A percentile compares a stretch with the other conserved stretches of the same genome.
Evolutionary conservation across 2,113 vertebrate species (phyloP).

Genomic region (Plectropomus leopardus): DNA sequence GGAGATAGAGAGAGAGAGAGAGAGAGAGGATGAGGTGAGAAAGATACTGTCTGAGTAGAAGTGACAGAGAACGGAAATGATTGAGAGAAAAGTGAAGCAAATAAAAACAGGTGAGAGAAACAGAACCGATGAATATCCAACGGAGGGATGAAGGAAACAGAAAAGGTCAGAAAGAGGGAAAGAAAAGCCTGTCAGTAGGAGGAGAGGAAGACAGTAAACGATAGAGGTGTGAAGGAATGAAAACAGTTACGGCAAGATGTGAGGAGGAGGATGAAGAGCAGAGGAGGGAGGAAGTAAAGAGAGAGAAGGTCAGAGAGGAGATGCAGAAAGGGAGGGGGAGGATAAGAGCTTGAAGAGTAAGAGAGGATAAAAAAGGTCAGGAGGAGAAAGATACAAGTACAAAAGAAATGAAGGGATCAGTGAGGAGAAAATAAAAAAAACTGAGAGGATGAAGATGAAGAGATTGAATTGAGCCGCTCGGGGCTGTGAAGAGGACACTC

Average conservation of each 20-base stretch:
- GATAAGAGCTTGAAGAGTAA: slow-evolving; percentile 20
- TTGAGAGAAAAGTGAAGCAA: background rate
- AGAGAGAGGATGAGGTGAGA: background rate
- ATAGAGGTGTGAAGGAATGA: background rate
- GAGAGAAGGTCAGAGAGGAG: slow-evolving; percentile 34
- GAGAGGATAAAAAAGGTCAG: slow-evolving; percentile 41
- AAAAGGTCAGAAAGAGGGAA: background rate
- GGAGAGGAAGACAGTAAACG: background rate
- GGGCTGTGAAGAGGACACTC: slow-evolving; percentile 44
- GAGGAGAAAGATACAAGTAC: slow-evolving; percentile 35
- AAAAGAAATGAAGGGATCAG: slow-evolving; percentile 64
- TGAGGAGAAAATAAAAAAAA: slow-evolving; percentile 20
- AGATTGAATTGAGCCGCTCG: slow-evolving; percentile 41
- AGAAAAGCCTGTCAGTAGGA: background rate
- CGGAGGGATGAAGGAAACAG: background rate
- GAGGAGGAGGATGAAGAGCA: background rate
- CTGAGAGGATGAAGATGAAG: slow-evolving; percentile 13
- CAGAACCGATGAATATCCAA: background rate
- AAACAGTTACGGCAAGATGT: background rate
- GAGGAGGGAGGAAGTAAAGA: background rate
- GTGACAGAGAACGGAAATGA: background rate
- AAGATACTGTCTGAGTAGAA: background rate
- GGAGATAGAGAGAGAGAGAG: too few relatives aligned
- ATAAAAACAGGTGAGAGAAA: slow-evolving; percentile 1
- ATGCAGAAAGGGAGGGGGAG: background rate